Evolutionary conservation across 2,888 invertebrate genomes (phyloP), one percentile per base, ranked within the genome.

Genomic region (Cancer borealis): DNA sequence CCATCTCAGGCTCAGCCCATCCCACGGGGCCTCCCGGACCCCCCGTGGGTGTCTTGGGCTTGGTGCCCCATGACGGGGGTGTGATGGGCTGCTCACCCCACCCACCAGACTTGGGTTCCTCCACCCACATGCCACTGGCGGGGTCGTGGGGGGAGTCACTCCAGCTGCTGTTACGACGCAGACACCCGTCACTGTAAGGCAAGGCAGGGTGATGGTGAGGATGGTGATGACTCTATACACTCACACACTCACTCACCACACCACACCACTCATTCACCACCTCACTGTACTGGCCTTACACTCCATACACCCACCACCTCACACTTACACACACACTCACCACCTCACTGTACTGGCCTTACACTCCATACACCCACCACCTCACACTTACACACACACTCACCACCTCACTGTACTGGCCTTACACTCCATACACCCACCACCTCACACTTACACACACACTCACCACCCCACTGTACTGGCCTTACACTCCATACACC

Each of bases 61-160:
- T 96, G 88, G 96, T 96, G 66, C 97, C 97, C 97, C 97, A 97
- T n/a, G 97, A 97, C 30, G 96, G 95, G 6, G 96, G 96, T 92
- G 96, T 96, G 95, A 96, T 96, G 66, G 96, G 96, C 92, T 96
- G 96, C 60, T 96, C 96, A 39, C 97, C 97, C 97, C 97, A 96
- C 14, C 96, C 96, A 39, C 96, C 96, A 49, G 96, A 96, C 91
- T 95, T 96, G 60, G 96, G 96, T 88, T 97, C 97, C 30, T 97
- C 97, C 89, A 97, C 97, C 97, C 97, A 97, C 93, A 96, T 79
- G n/a, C 96, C 96, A 91, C 96, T 97, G 49, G 96, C 96, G 17
- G 96, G 96, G 87, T 97, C 97, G 93, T 96, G 96, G 14, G 96
- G 96, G 45, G 96, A 95, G 91, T 96, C 96, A 92, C 95, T 96